Evolutionary conservation across 1,140 invertebrate species (phyloP), one percentile per base, ranked within the genome.

Genomic region (Nasonia giraulti): DNA sequence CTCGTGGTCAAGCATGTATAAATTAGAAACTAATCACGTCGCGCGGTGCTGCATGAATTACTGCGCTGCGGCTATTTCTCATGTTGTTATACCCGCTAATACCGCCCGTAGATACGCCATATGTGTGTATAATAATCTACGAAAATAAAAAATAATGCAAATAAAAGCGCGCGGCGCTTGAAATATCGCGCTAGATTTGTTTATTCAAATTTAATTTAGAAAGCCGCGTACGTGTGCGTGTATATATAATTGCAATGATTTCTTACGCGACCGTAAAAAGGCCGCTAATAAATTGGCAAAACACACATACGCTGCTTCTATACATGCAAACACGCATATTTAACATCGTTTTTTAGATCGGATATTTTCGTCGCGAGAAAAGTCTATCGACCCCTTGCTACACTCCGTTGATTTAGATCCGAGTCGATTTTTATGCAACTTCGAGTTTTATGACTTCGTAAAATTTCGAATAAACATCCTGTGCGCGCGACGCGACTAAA

Each of bases 11-110:
- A 62, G 55, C 69, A 71, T 12, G 66, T 69, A 80, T 80, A 47
- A 80, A 80, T 69, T 47, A 71, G 55, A 80, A 80, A 80, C 66
- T 69, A 80, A 80, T 80, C 79, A 71, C 44, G 27, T 1, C 27
- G 5, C 4, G 10, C 14, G 20, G 50, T 2, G 14, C 31, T 50
- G 12, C 17, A 80, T 69, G 50, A 80, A 40, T 62, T 80, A 80
- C 20, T n/a, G 2, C 17, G 2, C 17, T 31, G 55, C 20, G 55
- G 37, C 17, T 14, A 66, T 44, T 71, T 80, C 11, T 37, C 37
- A 80, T 47, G 71, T 80, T 20, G 31, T 31, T 47, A 44, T 44
- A 14, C 20, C 55, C 17, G 55, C 55, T 62, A 62, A 62, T 62
- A 14, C 55, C 47, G 17, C 17, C 20, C 20, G 47, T 50, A 50